Percentiles rank a stretch among this genome's conserved stretches.
phyloP scores from a whole-genome alignment of 53 echinoderm and acorn worm genomes.

The Glandiceps talaboti region DNA sequence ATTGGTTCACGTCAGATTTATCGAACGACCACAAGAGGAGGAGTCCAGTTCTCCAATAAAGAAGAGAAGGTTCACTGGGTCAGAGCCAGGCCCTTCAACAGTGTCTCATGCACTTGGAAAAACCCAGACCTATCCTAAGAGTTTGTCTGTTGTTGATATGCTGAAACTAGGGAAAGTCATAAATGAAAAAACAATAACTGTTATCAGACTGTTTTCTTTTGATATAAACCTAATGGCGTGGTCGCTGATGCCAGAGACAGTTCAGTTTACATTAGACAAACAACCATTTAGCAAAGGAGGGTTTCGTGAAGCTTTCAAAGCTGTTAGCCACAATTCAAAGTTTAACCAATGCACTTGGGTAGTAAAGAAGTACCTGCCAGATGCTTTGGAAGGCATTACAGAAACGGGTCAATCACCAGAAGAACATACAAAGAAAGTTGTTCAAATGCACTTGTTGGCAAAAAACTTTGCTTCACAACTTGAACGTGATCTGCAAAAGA shows the following conservation, averaged over 20 bases:
- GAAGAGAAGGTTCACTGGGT: too few relatives aligned
- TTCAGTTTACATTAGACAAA: not conserved
- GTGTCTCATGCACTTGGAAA: too few relatives aligned
- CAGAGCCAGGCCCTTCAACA: too few relatives aligned
- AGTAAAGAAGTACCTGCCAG: not conserved
- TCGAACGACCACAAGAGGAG: too few relatives aligned
- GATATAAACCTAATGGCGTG: not conserved
- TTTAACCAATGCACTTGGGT: not conserved
- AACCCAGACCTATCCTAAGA: not conserved
- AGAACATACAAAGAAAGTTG: not conserved
- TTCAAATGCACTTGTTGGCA: not conserved
- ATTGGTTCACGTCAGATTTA: not conserved
- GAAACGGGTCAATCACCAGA: not conserved
- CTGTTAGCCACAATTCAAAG: not conserved
- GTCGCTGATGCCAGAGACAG: not conserved
- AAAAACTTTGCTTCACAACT: not conserved
- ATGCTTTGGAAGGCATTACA: not conserved
- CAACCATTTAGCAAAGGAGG: not conserved
- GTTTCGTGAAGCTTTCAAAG: not conserved
- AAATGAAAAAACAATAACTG: not conserved
- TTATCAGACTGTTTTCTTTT: not conserved
- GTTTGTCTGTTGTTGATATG: not conserved
- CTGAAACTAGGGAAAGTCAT: not conserved
- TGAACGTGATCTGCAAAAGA: not conserved
- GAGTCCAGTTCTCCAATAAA: too few relatives aligned